Conservation (phyloP, 1,140 invertebrate species). For the Zaprionus davidi region DNA sequence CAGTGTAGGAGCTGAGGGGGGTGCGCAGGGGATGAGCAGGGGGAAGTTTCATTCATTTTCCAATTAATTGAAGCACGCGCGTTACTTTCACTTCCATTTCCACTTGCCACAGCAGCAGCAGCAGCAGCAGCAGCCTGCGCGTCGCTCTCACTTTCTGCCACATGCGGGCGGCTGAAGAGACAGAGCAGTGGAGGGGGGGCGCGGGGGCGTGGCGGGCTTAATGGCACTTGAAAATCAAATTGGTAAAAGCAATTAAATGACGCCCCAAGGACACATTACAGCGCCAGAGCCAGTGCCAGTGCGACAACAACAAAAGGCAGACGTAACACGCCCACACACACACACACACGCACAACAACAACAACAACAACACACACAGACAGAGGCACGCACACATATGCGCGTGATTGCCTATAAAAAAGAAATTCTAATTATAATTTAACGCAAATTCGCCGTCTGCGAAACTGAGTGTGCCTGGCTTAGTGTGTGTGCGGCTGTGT, state of each 20-base stretch:
- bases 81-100: constrained; percentile 68
- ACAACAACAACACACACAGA: constrained; percentile 29
- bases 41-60: constrained; percentile 73
- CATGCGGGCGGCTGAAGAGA: constrained; percentile 45
- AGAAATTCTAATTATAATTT: constrained; percentile 83
- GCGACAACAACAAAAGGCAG: constrained; percentile 50
- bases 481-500: too few relatives aligned
- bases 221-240: constrained; percentile 84
- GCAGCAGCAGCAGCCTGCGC: background rate
- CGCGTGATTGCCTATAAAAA: constrained; percentile 79
- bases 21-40: background rate
- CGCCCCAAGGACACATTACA: constrained; percentile 84
- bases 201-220: constrained; percentile 71
- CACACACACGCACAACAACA: constrained; percentile 10
- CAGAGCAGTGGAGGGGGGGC: background rate
- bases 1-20: background rate
- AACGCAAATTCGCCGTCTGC: constrained; percentile 77
- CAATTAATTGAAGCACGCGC: constrained; percentile 82
- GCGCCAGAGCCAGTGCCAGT: constrained; percentile 37
- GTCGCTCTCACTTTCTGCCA: constrained; percentile 68
- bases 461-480: constrained; percentile 8
- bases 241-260: constrained; percentile 84
- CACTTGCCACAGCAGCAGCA: background rate
- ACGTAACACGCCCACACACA: constrained; percentile 28
- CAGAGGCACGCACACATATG: constrained; percentile 38